Percentiles rank a stretch among this genome's conserved stretches.
Conservation (phyloP, 2,797 vertebrate genomes). For the Denticeps clupeoides region DNA sequence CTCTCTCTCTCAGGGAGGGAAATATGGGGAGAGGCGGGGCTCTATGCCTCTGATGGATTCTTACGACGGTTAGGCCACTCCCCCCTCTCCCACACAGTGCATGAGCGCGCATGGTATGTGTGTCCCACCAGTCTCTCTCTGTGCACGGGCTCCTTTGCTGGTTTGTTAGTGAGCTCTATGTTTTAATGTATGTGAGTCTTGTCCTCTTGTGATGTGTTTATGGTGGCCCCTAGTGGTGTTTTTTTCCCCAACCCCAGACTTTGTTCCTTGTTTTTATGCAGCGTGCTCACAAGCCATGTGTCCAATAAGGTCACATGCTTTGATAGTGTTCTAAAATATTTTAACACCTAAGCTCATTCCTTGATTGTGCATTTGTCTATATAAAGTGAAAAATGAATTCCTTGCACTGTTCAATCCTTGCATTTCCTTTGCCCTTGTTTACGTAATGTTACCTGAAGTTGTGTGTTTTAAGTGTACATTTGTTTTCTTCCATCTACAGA, state of each 20-base stretch:
- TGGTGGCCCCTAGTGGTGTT: background rate
- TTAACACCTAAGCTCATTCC: background rate
- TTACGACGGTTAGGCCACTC: constrained; percentile 69
- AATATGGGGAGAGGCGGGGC: constrained; percentile 63
- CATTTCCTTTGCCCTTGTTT: constrained; percentile 1
- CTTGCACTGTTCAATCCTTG: background rate
- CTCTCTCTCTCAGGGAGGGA: constrained; percentile 58
- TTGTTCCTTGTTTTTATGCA: constrained; percentile 13
- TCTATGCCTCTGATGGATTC: constrained; percentile 65
- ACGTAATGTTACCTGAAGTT: too few species aligned
- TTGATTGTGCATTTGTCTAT: constrained; percentile 1
- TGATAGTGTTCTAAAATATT: background rate
- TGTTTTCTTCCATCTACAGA: constrained; percentile 42
- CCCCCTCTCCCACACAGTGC: constrained; percentile 54
- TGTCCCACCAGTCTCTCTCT: constrained; percentile 47
- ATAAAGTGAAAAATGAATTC: background rate
- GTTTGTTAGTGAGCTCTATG: constrained; percentile 8
- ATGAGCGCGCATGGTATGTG: constrained; percentile 70
- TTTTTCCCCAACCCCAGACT: background rate
- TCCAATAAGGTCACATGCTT: constrained; percentile 1
- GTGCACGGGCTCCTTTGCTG: constrained; percentile 41
- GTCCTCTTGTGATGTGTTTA: background rate
- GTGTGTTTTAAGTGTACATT: background rate
- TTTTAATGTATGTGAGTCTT: background rate
- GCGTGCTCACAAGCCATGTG: constrained; percentile 4